Evolutionary conservation across 2,888 invertebrate species (phyloP), one percentile per base, ranked within the genome.

Genomic region (Smittia aterrima): DNA sequence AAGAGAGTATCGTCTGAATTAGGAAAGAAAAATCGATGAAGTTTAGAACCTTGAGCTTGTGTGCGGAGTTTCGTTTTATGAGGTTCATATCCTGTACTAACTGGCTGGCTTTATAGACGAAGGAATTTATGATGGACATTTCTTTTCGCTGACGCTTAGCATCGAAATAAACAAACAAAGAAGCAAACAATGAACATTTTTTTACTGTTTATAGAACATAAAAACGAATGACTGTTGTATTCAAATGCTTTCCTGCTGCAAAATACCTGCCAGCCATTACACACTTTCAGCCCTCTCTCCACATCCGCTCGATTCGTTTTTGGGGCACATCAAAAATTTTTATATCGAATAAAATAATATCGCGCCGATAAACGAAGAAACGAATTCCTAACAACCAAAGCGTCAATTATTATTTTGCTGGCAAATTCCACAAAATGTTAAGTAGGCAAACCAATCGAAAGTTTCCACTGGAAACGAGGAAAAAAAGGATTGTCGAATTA

Each of bases 81-180:
- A 54, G n/a, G 54, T 72, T 72, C 72, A 72, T 72, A 72, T 72
- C 72, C 72, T 72, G 72, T 72, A 64, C 13, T 64, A 64, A 64
- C 64, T n/a, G 27, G 16, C 27, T 16, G 64, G 3, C 64, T 64
- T 64, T 64, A 64, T 64, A 27, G 64, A 27, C 64, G 54, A 62
- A 53, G 38, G 22, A 72, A 72, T 72, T 72, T 72, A 72, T 72
- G 72, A 72, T 9, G 72, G 62, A 72, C 72, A 62, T 70, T 47
- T 47, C 22, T 72, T 72, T 24, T 40, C 47, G 53, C 58, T 38
- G 72, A 62, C 53, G 58, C 72, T 72, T 72, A 71, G 53, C 71
- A 58, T 72, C 32, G 27, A 62, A 72, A 62, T 72, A 72, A 72
- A 72, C 53, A 72, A 72, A 72, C 72, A 72, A 72, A 72, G 62